Conservation (phyloP, 2,888 invertebrate species). For the Eupithecia exiguata region DNA sequence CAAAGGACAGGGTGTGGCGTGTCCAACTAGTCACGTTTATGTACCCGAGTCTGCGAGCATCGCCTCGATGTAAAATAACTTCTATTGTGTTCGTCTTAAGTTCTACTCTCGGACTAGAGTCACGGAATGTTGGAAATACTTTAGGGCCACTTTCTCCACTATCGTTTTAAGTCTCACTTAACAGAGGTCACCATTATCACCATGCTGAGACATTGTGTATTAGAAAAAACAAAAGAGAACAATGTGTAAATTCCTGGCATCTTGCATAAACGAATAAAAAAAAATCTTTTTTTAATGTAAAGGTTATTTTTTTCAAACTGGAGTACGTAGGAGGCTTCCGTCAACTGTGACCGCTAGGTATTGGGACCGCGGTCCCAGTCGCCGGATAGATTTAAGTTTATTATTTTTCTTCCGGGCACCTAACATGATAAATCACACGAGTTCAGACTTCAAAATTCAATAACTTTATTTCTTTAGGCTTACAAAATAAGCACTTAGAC, state of each 20-base stretch:
- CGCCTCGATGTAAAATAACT: constrained; percentile 11
- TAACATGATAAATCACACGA: too few relatives aligned
- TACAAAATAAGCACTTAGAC: too few relatives aligned
- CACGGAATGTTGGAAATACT: not conserved
- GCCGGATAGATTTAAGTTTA: too few relatives aligned
- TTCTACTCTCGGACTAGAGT: not conserved
- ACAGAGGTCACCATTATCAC: not conserved
- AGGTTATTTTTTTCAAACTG: too few relatives aligned
- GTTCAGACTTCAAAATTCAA: too few relatives aligned
- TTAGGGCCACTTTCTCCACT: not conserved
- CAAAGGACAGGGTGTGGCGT: constrained; percentile 42
- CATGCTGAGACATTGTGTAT: not conserved
- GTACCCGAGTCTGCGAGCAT: constrained; percentile 10
- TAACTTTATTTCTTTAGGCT: too few relatives aligned
- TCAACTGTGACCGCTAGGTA: too few relatives aligned
- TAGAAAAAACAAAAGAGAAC: not conserved
- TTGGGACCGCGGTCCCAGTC: too few relatives aligned
- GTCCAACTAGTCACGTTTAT: constrained; percentile 25
- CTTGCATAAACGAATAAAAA: too few relatives aligned
- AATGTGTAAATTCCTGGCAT: not conserved
- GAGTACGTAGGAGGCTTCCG: too few relatives aligned
- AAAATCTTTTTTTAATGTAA: too few relatives aligned
- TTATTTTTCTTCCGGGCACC: too few relatives aligned
- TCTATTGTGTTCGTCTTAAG: not conserved
- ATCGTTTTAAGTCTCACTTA: not conserved